A percentile compares a stretch with the other conserved stretches of the same genome.
phyloP scores from a whole-genome alignment of 2,797 vertebrate species.

The Pangasius djambal region DNA sequence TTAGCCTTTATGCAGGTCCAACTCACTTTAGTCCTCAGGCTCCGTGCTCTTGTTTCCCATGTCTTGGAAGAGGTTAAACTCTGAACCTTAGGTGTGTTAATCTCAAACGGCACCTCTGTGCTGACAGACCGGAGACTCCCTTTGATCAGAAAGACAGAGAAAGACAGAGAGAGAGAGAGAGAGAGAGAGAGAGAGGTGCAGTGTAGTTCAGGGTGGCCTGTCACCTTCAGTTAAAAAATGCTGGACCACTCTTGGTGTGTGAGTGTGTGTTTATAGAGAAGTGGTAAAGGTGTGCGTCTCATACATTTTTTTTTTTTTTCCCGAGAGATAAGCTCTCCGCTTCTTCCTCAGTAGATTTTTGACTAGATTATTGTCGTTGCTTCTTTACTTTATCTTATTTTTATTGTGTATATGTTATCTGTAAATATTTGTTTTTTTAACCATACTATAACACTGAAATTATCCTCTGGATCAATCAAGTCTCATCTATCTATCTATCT shows the following conservation, averaged over 20 bases:
- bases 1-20: conserved; percentile 17
- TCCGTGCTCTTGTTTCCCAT: conserved; percentile 79
- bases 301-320: too few species aligned
- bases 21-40: conserved; percentile 38
- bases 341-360: not conserved
- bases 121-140: conserved; percentile 66
- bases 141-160: conserved; percentile 69
- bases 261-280: not conserved
- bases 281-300: not conserved
- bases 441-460: not conserved
- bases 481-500: not conserved
- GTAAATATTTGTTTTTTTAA: not conserved
- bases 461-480: not conserved
- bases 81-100: conserved; percentile 96
- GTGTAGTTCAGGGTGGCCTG: not conserved
- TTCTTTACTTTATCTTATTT: not conserved
- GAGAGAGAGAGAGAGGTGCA: not conserved
- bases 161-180: conserved; percentile 30
- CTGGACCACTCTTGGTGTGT: not conserved
- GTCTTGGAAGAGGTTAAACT: conserved; percentile 82
- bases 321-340: not conserved
- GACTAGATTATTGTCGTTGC: not conserved
- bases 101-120: conserved; percentile 85
- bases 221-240: conserved; percentile 12
- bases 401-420: not conserved